These are phyloP conservation scores for Ammospiza caudacuta DNA, from an alignment of 2,113 vertebrate species.

Conservation along the genomic window DNA sequence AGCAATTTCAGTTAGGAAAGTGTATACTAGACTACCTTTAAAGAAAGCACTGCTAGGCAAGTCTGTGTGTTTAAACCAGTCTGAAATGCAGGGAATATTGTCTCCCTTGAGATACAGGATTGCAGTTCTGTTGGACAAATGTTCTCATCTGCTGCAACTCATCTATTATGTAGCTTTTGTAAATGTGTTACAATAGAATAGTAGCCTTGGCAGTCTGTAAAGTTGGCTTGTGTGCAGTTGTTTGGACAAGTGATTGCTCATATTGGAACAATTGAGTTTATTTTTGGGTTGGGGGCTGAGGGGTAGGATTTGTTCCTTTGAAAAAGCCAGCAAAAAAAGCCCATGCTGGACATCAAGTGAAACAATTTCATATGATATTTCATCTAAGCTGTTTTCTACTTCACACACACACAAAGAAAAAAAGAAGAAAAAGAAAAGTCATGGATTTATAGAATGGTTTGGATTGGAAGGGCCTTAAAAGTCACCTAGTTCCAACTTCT, in stretches of 20 bases:
- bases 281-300: not conserved
- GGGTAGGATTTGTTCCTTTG: not conserved
- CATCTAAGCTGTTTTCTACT: not conserved
- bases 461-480: not conserved
- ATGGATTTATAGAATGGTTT: not conserved
- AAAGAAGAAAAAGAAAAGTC: not conserved
- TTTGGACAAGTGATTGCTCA: not conserved
- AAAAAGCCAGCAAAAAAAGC: not conserved
- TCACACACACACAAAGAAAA: not conserved
- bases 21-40: not conserved
- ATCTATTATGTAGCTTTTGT: constrained; percentile 40
- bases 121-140: constrained; percentile 6
- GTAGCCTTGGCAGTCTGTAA: not conserved
- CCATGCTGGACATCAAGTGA: not conserved
- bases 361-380: not conserved
- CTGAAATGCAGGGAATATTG: not conserved
- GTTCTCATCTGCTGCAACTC: constrained; percentile 17
- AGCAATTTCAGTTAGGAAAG: not conserved
- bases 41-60: not conserved
- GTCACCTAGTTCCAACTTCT: not conserved
- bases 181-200: constrained; percentile 11
- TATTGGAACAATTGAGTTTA: not conserved
- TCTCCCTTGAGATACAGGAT: not conserved
- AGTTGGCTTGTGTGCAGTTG: not conserved
- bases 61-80: not conserved